Evolutionary conservation across 2,888 invertebrate species (phyloP), one percentile per base, ranked within the genome.

Genomic region (Plebejus melissa): DNA sequence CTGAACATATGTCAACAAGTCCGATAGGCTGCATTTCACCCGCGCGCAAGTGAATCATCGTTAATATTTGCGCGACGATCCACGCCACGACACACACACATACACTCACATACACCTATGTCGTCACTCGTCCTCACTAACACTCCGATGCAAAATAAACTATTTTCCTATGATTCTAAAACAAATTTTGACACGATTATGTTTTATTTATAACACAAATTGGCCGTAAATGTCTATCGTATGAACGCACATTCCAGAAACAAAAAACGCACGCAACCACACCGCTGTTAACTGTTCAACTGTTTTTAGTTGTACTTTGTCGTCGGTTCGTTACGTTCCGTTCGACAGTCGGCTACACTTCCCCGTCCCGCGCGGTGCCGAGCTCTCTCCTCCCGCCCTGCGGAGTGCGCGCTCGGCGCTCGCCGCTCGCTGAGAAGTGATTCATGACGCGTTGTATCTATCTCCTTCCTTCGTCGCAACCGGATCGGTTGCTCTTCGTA

Each of bases 371-470:
- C 88, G 82, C 88, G 81, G 85, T 72, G 86, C 86, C 86, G 83
- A 88, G 82, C 84, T 84, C 87, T 82, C 85, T 84, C 86, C 87
- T 87, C 87, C 85, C 87, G 85, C 76, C 60, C 76, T 77, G 77
- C 77, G 72, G 79, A 77, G 80, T 77, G 79, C 88, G 87, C 86
- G 87, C 88, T 22, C 22, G 22, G 22, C 22, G 79, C 88, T 87
- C 86, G 87, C 88, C 86, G 87, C 88, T 86, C 86, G 86, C 88
- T 88, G 88, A 90, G 90, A 91, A 93, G 93, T 93, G 93, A 93
- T 93, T 93, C 93, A 93, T 92, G 92, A 91, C 90, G 93, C 90
- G 91, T 91, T 92, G 90, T 92, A 91, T 92, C 93, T 92, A 91
- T 93, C 93, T 93, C 93, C 88, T 91, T 92, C 91, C 90, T 92